Evolutionary conservation across 2,888 invertebrate genomes (phyloP).

Genomic region (Orthosia gothica): DNA sequence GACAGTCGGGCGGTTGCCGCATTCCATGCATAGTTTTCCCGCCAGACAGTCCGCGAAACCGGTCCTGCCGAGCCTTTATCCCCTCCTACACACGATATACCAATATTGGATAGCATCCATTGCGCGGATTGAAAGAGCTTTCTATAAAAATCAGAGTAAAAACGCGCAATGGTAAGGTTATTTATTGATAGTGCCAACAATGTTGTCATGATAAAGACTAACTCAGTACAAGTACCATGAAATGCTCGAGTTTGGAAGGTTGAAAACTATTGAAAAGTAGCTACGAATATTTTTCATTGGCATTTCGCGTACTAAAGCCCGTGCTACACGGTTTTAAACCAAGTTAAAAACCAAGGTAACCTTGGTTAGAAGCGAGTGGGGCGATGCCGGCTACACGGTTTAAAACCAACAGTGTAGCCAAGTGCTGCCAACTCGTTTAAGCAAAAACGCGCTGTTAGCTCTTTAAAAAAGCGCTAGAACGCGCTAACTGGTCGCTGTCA

Average conservation of each 20-base stretch:
- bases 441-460: no score
- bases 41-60: conserved; percentile 74
- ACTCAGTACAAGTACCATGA: conserved; percentile 21
- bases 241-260: conserved; percentile 52
- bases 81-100: conserved; percentile 13
- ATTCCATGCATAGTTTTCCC: conserved; percentile 77
- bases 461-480: no score
- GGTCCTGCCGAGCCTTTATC: conserved; percentile 69
- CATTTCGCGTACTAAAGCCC: conserved; percentile 25
- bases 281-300: conserved; percentile 29
- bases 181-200: neutral
- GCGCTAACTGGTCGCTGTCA: no score
- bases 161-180: conserved; percentile 15
- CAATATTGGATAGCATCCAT: neutral
- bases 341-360: no score
- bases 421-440: no score
- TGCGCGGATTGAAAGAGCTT: conserved; percentile 11
- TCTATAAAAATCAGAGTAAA: accelerated
- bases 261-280: conserved; percentile 39
- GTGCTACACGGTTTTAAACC: no score
- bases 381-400: no score
- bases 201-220: conserved; percentile 4
- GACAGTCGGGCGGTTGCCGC: conserved; percentile 67
- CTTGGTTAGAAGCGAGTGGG: neutral
- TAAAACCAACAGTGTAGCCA: no score